Percentiles rank a stretch among this genome's conserved stretches.
Evolutionary conservation across 2,797 vertebrate genomes (phyloP).

Genomic region (Bucorvus abyssinicus): DNA sequence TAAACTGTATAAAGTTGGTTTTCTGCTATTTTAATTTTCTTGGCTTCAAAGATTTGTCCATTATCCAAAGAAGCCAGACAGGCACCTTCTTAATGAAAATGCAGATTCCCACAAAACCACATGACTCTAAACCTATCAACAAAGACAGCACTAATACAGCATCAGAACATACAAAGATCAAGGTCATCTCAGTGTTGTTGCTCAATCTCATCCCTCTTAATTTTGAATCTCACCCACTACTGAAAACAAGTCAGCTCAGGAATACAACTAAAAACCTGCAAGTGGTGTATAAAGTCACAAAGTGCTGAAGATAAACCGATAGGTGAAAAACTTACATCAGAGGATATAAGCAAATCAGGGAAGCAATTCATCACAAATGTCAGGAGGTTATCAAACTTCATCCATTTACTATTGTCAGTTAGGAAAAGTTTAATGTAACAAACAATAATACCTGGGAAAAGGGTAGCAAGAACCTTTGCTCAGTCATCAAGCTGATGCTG

Average conservation of each 20-base stretch:
- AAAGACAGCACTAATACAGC: background rate
- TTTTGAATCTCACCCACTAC: background rate
- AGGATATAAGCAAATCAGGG: background rate
- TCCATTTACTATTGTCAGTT: background rate
- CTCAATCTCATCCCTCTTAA: background rate
- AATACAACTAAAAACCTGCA: background rate
- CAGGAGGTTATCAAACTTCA: background rate
- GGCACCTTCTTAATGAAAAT: background rate
- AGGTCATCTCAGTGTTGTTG: background rate
- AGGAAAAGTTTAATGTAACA: background rate
- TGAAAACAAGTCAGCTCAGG: background rate
- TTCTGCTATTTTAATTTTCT: background rate
- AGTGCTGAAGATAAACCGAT: background rate
- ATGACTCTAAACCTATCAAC: background rate
- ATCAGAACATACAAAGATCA: background rate
- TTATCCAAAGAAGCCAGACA: background rate
- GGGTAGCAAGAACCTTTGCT: constrained; percentile 74
- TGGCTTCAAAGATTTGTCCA: background rate
- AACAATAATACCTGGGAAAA: constrained; percentile 68
- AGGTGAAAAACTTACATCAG: background rate
- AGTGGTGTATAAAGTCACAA: background rate
- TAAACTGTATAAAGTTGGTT: background rate
- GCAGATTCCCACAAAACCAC: background rate
- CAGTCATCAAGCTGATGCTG: constrained; percentile 78
- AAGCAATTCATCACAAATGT: background rate